Base-by-base conservation (phyloP, 2,113 vertebrate genomes). In the Origma solitaria region DNA sequence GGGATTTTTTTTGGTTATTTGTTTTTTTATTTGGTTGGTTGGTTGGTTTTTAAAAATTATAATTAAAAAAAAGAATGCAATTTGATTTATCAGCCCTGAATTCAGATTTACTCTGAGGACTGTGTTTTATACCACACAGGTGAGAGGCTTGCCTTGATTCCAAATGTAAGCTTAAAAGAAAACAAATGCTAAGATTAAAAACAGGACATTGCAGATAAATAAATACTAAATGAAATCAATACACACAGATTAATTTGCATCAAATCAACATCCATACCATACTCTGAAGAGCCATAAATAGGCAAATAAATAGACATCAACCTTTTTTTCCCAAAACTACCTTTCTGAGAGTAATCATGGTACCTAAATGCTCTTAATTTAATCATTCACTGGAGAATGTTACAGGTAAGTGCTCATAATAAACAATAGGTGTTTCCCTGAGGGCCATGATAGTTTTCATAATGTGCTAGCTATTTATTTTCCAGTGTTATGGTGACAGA, bases 391-490 rank as follows among this genome's bases (percentile, higher is more conserved):
- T 90, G 56, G 82, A 86, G 76, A 64, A 83, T 81, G 87, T 90
- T 92, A 56, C 62, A 97, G 88, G 86, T 94, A 95, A 90, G 47
- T 86, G 90, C 80, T 95, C 65, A 47, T 92, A 96, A 86, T 68
- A 95, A 94, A 90, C 85, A 90, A 88, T 90, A 94, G 93, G 93
- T 94, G 76, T 92, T 94, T 93, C 76, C 90, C 93, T 61, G 54
- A 86, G 75, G 93, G 71, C 69, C 35, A 44, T 27, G 57, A 56
- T 80, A 61, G 51, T 86, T 95, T 91, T 71, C 93, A 88, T 93
- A 96, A 95, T 88, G 90, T 80, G 62, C 54, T 83, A 87, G 71
- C 61, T 95, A 49, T 91, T 96, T 96, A 69, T 96, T 94, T 96
- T 68, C 69, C 60, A 69, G 49, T 86, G 69, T 64, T 89, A 75